Base-by-base conservation (phyloP, 1,140 invertebrate species). In the Aphis gossypii region DNA sequence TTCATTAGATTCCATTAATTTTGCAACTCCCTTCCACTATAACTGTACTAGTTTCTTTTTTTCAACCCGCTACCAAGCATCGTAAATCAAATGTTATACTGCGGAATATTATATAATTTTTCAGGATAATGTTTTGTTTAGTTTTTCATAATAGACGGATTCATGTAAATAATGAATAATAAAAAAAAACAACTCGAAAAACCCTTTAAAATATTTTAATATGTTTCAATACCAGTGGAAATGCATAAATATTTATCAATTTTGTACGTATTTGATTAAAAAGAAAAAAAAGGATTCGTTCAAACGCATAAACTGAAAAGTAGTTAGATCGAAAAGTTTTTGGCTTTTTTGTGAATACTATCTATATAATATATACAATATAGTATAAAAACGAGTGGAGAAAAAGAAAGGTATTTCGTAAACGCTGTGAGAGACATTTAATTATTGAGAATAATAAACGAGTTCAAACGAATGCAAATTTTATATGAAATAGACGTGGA, bases 391-490 rank as follows among this genome's bases (percentile, higher is more conserved):
- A 82, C 60, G 5, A 82, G 3, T 35, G 60, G 20, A 38, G 41
- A 92, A 76, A 46, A 91, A 41, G 46, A 89, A 91, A 46, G 20
- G 30, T 83, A 35, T 82, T 41, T 48, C 25, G 3, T 30, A 41
- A 51, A 83, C 35, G 11, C 68, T 92, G 68, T 38, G n/a, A 23
- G 20, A 83, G 46, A 92, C 46, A 23, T 92, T 92, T 83, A 83
- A 82, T 48, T 82, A 92, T 51, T 25, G 23, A 38, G 60, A 92
- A 92, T 82, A 83, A 92, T 82, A 51, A 83, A 92, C 35, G 44
- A 92, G 68, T 92, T 92, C 90, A 92, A 92, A 92, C 46, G 68
- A 56, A 92, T 92, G 90, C 9, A 92, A 92, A 92, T 92, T 51
- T 25, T 21, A 6, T 9, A 11, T 9, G 44, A 91, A 76, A 44